phyloP scores from a whole-genome alignment of 2,797 vertebrate genomes.

The Pseudocheirus occidentalis region DNA sequence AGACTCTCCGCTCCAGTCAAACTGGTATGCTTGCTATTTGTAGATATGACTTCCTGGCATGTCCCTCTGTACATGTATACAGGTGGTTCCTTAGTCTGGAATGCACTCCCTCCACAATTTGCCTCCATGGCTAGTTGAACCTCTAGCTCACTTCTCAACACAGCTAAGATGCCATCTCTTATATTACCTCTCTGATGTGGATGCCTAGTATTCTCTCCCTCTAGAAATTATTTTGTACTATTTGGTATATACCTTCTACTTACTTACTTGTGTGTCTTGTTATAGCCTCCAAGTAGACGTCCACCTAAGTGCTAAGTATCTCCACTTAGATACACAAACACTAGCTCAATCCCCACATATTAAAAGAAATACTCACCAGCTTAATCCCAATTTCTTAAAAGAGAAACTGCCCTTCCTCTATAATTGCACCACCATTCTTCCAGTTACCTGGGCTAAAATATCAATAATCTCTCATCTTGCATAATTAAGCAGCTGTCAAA shows the following conservation, averaged over 20 bases:
- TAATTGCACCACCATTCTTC: neutral
- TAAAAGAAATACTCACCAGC: neutral
- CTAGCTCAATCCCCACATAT: neutral
- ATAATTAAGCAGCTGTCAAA: neutral
- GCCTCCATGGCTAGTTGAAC: neutral
- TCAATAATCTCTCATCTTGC: neutral
- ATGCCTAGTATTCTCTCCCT: neutral
- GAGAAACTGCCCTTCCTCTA: neutral
- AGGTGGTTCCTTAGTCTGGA: neutral
- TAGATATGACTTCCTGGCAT: neutral
- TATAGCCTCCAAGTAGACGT: neutral
- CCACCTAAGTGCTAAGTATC: neutral
- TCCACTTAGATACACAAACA: neutral
- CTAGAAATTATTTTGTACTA: neutral
- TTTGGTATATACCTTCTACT: neutral
- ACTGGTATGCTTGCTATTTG: neutral
- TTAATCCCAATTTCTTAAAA: neutral
- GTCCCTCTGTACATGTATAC: neutral
- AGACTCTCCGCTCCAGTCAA: neutral
- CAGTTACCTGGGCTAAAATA: neutral
- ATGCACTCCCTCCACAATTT: neutral
- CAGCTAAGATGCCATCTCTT: neutral
- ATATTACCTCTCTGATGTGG: neutral
- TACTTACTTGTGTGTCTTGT: neutral
- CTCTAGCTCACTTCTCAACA: neutral